Percentiles rank a stretch among this genome's conserved stretches.
Conservation (phyloP, 2,113 vertebrate species). For the Scortum barcoo region DNA sequence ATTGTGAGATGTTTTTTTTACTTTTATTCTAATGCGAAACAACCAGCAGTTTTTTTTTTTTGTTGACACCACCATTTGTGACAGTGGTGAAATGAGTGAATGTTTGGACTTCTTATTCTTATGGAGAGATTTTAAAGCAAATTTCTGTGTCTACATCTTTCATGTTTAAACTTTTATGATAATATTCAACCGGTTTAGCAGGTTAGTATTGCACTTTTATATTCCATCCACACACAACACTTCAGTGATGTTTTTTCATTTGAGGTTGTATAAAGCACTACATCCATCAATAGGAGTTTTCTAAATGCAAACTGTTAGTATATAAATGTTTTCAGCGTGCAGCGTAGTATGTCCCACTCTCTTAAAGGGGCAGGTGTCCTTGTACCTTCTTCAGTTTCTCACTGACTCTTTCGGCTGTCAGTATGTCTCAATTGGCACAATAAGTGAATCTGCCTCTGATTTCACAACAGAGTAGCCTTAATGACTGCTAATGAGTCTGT, state of each 20-base stretch:
- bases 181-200: not conserved
- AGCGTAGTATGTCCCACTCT: not conserved
- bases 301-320: not conserved
- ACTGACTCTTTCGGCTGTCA: not conserved
- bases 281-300: not conserved
- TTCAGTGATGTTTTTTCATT: not conserved
- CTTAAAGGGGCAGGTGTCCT: not conserved
- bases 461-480: slow-evolving; percentile 27
- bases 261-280: not conserved
- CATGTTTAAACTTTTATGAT: not conserved
- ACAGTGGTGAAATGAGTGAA: too few species aligned
- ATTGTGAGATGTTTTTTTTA: too few species aligned
- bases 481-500: slow-evolving; percentile 46
- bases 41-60: too few species aligned
- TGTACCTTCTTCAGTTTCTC: not conserved
- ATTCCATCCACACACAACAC: not conserved
- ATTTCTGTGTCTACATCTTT: too few species aligned
- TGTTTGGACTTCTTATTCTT: too few species aligned
- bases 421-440: not conserved
- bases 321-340: too few species aligned
- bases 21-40: too few species aligned
- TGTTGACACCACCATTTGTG: too few species aligned
- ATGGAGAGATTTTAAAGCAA: too few species aligned
- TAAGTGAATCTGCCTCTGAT: slow-evolving; percentile 12
- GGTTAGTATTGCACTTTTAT: too few species aligned